Base-by-base conservation (phyloP, 2,797 vertebrate genomes). In the Phataginus tricuspis region DNA sequence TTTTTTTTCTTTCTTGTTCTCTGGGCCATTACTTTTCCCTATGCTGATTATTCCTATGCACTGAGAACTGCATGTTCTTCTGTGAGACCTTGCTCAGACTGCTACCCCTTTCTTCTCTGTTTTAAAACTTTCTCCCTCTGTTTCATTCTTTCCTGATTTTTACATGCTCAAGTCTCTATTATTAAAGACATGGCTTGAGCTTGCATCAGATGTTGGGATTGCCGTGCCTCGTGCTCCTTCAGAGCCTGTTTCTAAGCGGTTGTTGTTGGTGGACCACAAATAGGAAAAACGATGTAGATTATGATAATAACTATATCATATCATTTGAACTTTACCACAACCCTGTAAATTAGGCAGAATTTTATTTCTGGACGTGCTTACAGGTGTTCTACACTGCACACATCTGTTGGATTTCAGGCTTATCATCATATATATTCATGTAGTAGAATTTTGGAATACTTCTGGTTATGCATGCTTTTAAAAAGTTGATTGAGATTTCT, bases 61-160 rank as follows among this genome's bases (percentile, higher is more conserved):
- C 0, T 69, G 68, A 82, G 8, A 71, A 77, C 12, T 78, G 4
- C 6, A 3, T 61, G 15, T 78, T 74, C 42, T 45, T 45, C 68
- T 59, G 1, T 39, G 42, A 75, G 78, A 29, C 29, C 19, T 93
- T 79, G 29, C 57, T 85, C 21, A 93, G 53, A 59, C 37, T 78
- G 42, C 59, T 80, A 31, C 18, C 37, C 34, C 42, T 63, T 34
- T 45, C 53, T 45, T 42, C 61, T 80, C 66, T 91, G 27, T 57
- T 87, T 90, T 79, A 84, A 90, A 95, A 39, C 42, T 93, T 71
- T 83, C 29, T 37, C 25, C 31, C 57, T 95, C 59, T 68, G 57
- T 87, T 83, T 39, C 21, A 57, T 75, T 57, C 49, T 92, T 86
- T 27, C 7, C 25, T 31, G 49, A 6, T 71, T 92, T 90, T 96